Evolutionary conservation across 2,113 vertebrate genomes (phyloP).

Genomic region (Nerophis ophidion): DNA sequence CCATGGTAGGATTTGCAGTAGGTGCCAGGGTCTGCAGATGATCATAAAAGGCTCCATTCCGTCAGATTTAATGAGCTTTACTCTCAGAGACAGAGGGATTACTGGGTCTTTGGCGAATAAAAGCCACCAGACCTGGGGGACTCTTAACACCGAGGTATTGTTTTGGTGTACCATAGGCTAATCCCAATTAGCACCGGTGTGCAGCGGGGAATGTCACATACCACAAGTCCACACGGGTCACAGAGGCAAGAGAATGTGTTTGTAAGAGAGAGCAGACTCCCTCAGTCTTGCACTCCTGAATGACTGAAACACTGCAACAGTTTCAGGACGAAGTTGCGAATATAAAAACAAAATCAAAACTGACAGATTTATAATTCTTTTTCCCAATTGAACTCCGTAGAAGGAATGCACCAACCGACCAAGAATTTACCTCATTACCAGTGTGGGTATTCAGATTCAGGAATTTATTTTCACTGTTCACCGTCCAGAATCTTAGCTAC

Average conservation of each 20-base stretch:
- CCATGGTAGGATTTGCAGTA: constrained; percentile 62
- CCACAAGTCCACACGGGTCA: constrained; percentile 41
- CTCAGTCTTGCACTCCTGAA: neutral
- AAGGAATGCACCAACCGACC: too few relatives aligned
- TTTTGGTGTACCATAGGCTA: constrained; percentile 52
- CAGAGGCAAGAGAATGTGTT: neutral
- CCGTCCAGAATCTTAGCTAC: too few relatives aligned
- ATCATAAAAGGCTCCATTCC: constrained; percentile 62
- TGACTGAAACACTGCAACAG: neutral
- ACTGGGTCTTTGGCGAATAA: constrained; percentile 46
- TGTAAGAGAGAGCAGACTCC: constrained; percentile 12
- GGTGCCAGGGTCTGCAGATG: constrained; percentile 47
- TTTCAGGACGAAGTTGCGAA: too few relatives aligned
- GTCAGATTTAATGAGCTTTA: constrained; percentile 67
- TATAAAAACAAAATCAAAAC: too few relatives aligned
- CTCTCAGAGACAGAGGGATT: constrained; percentile 64
- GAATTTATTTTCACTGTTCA: too few relatives aligned
- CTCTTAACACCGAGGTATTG: constrained; percentile 38
- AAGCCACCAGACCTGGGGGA: constrained; percentile 39
- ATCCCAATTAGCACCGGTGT: constrained; percentile 57
- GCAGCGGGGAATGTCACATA: constrained; percentile 47
- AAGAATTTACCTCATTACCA: too few relatives aligned
- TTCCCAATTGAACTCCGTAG: too few relatives aligned
- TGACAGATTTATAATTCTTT: too few relatives aligned
- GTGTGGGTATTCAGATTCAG: too few relatives aligned